Evolutionary conservation across 2,888 invertebrate species (phyloP), one percentile per base, ranked within the genome.

Genomic region (Nomada hirtipes): DNA sequence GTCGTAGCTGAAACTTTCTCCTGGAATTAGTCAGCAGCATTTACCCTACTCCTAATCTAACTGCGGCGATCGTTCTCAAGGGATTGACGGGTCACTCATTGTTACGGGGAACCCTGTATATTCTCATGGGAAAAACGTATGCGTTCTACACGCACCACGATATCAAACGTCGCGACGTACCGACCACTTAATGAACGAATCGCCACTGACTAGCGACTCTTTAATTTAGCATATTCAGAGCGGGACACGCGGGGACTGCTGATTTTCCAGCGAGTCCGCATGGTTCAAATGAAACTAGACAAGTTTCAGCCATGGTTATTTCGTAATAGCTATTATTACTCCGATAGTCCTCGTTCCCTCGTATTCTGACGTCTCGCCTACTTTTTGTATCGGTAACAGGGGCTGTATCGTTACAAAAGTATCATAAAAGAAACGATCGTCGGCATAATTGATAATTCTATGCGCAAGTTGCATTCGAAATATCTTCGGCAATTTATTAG

Each of bases 1-100:
- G 23, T 47, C 53, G 42, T 47, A 52, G 50, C 50, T 44, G 70
- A 61, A 84, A 80, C 73, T 73, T 83, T 82, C 79, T 18, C 73
- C 52, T 26, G 26, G 64, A 55, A 63, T 84, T 79, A 84, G 71
- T 84, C 83, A 59, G 55, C 74, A 53, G 53, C 57, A 53, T 84
- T 71, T 64, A 57, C 50, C 42, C 26, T 69, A 67, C 69, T 79
- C 70, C 79, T 71, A 74, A 76, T 69, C 47, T 29, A 53, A 67
- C 47, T n/a, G 42, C 4, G 42, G 26, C 72, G 73, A 79, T 79
- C 67, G 76, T 76, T 84, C 83, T 68, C 84, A 64, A 20, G 74
- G 70, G 79, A 82, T 72, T 47, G 18, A 2, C 50, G 20, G 53
- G 57, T 55, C 42, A 52, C 26, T 79, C 73, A 74, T 79, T 83